Conservation (phyloP, 1,140 invertebrate species). For the Portunus trituberculatus region DNA sequence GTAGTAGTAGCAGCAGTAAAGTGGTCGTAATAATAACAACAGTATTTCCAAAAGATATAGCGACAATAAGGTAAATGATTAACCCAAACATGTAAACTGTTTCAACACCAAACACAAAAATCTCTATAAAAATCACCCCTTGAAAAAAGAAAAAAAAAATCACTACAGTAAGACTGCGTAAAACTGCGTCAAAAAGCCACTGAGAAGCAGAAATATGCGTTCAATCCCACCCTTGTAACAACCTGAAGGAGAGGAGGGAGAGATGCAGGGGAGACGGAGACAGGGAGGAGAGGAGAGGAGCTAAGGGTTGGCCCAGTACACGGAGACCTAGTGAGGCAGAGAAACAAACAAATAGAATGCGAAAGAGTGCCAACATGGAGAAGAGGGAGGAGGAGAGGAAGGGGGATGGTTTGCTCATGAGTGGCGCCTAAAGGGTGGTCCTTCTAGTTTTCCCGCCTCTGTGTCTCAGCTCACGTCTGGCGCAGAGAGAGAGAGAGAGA, state of each 20-base stretch:
- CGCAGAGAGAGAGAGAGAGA: neutral
- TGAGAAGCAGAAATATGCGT: no score
- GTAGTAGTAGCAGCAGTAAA: neutral
- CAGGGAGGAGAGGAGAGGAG: neutral
- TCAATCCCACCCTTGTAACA: neutral
- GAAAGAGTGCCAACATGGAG: neutral
- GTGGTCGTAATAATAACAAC: neutral
- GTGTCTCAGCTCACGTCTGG: neutral
- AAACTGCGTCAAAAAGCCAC: no score
- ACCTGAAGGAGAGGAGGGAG: neutral
- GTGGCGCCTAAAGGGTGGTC: neutral
- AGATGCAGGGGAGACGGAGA: neutral
- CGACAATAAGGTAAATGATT: no score
- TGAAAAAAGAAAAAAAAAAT: no score
- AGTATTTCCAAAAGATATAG: no score
- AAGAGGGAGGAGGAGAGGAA: neutral
- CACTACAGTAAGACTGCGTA: no score
- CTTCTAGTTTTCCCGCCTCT: neutral
- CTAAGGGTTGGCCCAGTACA: neutral
- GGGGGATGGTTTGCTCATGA: neutral
- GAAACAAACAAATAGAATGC: neutral
- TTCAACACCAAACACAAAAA: no score
- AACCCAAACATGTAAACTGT: no score
- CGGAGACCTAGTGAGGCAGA: neutral
- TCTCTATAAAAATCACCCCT: no score